Base-by-base conservation (phyloP, 2,113 vertebrate genomes). In the Prochilodus magdalenae region DNA sequence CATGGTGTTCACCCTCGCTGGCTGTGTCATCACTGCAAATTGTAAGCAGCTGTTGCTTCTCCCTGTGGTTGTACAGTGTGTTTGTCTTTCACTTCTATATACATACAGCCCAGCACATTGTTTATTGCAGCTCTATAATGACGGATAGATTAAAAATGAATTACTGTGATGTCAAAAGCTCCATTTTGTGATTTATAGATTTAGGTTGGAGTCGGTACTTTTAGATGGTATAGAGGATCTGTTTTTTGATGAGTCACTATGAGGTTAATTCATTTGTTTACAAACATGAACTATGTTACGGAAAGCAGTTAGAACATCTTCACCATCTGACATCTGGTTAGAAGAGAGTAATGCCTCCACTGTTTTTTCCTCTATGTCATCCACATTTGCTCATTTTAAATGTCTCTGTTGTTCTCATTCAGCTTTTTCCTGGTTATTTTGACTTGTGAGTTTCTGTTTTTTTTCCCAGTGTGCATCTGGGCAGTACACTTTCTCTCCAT, bases 1-100 rank as follows among this genome's bases (percentile, higher is more conserved):
- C 47, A 97, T 99, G 97, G 97, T 99, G 88, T 99, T 99, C 91
- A 96, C 95, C 77, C 87, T 98, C 89, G 95, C 96, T 18, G 96
- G 97, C 82, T 96, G 95, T 55, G 89, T 97, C 85, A 96, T 98
- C 89, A 95, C 97, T 5, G 98, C 98, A 81, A 98, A 98, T 89
- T 91, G 98, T 99, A 92, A 95, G 96, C 95, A 53, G 57, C 24
- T 36, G 1, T 12, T 36, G 33, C 27, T 63, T 16, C 5, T 69
- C 26, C 29, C 18, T 33, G n/a, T 82, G 4, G 24, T 14, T 24
- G 14, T 62, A 30, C 36, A 20, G 29, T 47, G 1, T 40, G 8
- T 69, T 22, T 3, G 22, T 74, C 26, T 70, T 33, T 49, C 63
- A n/a, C 10, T 49, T 24, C 13, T 0, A 0, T 67, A 26, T 13